Evolutionary conservation across 2,797 vertebrate species (phyloP).

Genomic region (Oreochromis mossambicus): DNA sequence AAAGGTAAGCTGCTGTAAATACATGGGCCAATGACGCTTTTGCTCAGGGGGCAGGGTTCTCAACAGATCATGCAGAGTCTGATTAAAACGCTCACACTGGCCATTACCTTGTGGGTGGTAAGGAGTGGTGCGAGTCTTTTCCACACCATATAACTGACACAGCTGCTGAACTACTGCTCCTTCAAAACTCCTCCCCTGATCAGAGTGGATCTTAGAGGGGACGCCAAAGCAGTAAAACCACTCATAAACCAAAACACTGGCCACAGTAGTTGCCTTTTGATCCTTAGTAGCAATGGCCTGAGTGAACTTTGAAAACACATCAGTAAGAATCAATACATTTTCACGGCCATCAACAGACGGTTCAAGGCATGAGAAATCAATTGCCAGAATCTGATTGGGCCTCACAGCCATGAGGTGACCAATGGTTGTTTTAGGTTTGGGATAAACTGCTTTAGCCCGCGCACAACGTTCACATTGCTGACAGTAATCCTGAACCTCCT

Average conservation of each 20-base stretch:
- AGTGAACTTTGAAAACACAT: neutral
- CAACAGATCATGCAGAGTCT: no score
- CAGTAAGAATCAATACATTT: neutral
- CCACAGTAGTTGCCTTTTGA: neutral
- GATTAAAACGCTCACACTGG: no score
- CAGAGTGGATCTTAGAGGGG: no score
- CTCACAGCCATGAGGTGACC: neutral
- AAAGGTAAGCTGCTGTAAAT: neutral
- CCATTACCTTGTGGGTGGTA: no score
- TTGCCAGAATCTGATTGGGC: neutral
- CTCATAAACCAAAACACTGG: no score
- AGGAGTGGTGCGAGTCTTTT: no score
- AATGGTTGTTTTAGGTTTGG: no score
- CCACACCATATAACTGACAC: no score
- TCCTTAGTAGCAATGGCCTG: neutral
- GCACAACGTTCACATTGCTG: neutral
- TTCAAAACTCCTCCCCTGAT: no score
- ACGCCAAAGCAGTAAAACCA: no score
- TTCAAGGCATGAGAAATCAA: neutral
- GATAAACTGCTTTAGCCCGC: no score
- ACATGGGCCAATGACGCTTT: neutral
- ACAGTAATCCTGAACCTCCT: neutral
- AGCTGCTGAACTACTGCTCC: no score
- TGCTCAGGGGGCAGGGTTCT: neutral
- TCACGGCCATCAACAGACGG: neutral